phyloP scores from a whole-genome alignment of 2,797 vertebrate species.

The Hafferia zeledoni region DNA sequence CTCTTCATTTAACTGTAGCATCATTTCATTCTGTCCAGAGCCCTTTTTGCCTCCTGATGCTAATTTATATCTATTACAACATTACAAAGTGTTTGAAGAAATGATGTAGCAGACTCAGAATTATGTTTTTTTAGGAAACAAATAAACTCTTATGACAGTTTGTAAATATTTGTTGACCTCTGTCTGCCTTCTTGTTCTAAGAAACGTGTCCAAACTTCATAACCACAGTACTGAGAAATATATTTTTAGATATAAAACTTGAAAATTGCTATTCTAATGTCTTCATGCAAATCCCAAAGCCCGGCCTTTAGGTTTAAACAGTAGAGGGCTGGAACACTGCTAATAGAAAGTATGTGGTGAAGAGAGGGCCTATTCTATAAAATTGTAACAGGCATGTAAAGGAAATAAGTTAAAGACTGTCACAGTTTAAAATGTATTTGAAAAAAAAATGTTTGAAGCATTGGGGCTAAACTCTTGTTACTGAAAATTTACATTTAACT shows the following conservation, averaged over 20 bases:
- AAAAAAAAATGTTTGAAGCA: not conserved
- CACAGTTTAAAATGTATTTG: not conserved
- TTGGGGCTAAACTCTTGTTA: not conserved
- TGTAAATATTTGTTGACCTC: constrained; percentile 18
- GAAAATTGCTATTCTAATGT: not conserved
- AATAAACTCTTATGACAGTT: not conserved
- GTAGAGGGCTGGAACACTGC: not conserved
- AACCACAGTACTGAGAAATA: not conserved
- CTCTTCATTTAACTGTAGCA: not conserved
- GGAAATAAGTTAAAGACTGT: not conserved
- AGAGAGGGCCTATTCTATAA: not conserved
- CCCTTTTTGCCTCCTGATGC: constrained; percentile 21
- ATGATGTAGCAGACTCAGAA: constrained; percentile 11
- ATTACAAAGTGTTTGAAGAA: not conserved
- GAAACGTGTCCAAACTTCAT: not conserved
- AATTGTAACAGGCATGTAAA: not conserved
- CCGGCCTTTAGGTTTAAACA: not conserved
- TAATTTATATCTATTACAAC: constrained; percentile 50
- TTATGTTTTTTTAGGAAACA: not conserved
- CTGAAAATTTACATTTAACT: not conserved
- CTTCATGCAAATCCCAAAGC: not conserved
- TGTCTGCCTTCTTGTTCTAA: not conserved
- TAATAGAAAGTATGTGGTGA: not conserved
- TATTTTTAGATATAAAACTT: not conserved
- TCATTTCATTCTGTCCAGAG: constrained; percentile 30